Percentiles rank a stretch among this genome's conserved stretches.
Evolutionary conservation across 2,888 invertebrate genomes (phyloP).

Genomic region (Dolichomitus sp.): DNA sequence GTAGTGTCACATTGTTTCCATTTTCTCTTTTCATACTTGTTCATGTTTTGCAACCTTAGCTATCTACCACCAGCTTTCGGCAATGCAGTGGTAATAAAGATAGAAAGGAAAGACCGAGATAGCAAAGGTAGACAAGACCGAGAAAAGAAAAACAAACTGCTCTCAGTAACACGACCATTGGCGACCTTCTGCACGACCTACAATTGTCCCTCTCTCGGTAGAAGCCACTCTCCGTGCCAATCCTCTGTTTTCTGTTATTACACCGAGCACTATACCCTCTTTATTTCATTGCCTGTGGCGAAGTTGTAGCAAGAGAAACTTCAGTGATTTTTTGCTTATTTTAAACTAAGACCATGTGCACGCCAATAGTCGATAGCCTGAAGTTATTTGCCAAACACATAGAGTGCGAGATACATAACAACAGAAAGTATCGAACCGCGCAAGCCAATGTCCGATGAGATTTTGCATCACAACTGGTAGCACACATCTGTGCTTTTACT

Average conservation of each 20-base stretch:
- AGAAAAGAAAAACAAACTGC: constrained; percentile 17
- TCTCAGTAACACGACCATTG: constrained; percentile 13
- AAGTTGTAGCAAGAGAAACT: constrained; percentile 4
- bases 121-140: constrained; percentile 3
- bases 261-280: constrained; percentile 9
- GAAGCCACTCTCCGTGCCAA: constrained; percentile 11
- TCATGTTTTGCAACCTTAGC: constrained; percentile 1
- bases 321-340: constrained; percentile 22
- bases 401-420: background rate
- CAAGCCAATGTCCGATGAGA: constrained; percentile 4
- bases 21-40: background rate
- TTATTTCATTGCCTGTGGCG: constrained; percentile 4
- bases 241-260: constrained; percentile 32
- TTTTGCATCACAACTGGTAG: background rate
- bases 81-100: constrained; percentile 36
- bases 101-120: constrained; percentile 3
- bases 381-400: background rate
- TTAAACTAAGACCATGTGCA: background rate
- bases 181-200: constrained; percentile 24
- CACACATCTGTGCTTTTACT: constrained; percentile 19
- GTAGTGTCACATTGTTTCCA: background rate
- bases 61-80: constrained; percentile 7
- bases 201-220: constrained; percentile 17
- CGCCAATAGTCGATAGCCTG: background rate
- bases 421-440: background rate